Evolutionary conservation across 2,888 invertebrate species (phyloP), one percentile per base, ranked within the genome.

Genomic region (Campoplex nolae): DNA sequence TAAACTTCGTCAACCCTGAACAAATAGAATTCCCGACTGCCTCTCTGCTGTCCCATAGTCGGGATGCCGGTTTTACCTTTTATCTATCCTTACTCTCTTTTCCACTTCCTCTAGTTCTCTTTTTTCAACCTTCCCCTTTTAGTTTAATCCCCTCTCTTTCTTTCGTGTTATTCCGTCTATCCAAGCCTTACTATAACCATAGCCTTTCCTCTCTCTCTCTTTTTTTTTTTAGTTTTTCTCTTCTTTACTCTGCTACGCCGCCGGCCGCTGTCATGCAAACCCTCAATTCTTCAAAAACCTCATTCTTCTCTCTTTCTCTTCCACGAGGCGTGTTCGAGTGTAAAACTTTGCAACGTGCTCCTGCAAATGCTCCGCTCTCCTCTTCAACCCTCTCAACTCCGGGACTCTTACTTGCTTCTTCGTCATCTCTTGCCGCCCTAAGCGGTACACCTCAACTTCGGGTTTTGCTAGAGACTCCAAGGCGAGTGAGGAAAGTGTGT

Each of bases 1-100:
- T 84, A 86, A 86, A 86, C 86, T 86, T 86, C 86, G 86, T 86
- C 86, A 84, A 86, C 80, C 86, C 86, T 84, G 84, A 84, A 83
- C 80, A 86, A 86, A 86, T 86, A 86, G 80, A 84, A 86, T 86
- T 80, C 81, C 80, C 83, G 84, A 73, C 84, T 77, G 81, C 81
- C 58, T 84, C 80, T 77, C 80, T 58, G 75, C 68, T 77, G 56
- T 65, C 74, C 67, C 42, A 67, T 70, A 73, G 71, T 74, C 83
- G 71, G 56, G 38, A 65, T 35, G 32, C 48, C 48, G 56, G 79
- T 73, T 80, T 77, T 38, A 54, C 80, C 68, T 71, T 45, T 80
- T 42, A 65, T 75, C 65, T 35, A 73, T 13, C 48, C 79, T 32
- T 42, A 16, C 48, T 62, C 62, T 79, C 35, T 71, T 32, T 67